Evolutionary conservation across 1,140 invertebrate species (phyloP).

Genomic region (Nomia melanderi): DNA sequence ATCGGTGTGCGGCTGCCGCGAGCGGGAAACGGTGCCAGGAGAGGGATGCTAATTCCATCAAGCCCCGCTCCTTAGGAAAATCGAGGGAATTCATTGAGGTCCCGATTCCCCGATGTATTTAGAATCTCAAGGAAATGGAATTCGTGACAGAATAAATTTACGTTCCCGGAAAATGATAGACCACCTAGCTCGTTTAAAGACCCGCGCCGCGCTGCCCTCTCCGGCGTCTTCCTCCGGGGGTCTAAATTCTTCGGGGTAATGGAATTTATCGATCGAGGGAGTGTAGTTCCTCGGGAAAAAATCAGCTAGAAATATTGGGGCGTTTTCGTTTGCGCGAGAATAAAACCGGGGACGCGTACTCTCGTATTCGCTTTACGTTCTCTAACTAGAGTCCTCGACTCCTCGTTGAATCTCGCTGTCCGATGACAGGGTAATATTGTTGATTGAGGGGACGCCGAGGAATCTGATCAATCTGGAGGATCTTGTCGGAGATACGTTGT

Average conservation of each 20-base stretch:
- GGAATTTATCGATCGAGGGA: not conserved
- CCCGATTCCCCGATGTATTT: conserved; percentile 23
- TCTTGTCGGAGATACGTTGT: too few relatives aligned
- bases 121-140: conserved; percentile 26
- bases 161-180: conserved; percentile 20
- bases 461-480: too few relatives aligned
- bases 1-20: not conserved
- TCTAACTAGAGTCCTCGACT: too few relatives aligned
- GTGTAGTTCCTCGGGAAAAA: too few relatives aligned
- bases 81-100: conserved; percentile 18
- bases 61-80: conserved; percentile 14
- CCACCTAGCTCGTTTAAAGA: conserved; percentile 2
- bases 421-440: too few relatives aligned
- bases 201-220: not conserved
- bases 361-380: too few relatives aligned
- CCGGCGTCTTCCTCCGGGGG: not conserved
- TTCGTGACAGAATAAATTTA: conserved; percentile 37
- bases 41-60: conserved; percentile 31
- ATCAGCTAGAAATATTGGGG: too few relatives aligned
- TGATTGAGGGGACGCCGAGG: too few relatives aligned
- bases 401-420: too few relatives aligned
- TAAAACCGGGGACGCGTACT: too few relatives aligned
- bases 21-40: not conserved
- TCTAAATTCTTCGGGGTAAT: conserved; percentile 2
- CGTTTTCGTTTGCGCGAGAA: too few relatives aligned